Conservation (phyloP, 2,113 vertebrate genomes). For the Emydura subglobosa region DNA sequence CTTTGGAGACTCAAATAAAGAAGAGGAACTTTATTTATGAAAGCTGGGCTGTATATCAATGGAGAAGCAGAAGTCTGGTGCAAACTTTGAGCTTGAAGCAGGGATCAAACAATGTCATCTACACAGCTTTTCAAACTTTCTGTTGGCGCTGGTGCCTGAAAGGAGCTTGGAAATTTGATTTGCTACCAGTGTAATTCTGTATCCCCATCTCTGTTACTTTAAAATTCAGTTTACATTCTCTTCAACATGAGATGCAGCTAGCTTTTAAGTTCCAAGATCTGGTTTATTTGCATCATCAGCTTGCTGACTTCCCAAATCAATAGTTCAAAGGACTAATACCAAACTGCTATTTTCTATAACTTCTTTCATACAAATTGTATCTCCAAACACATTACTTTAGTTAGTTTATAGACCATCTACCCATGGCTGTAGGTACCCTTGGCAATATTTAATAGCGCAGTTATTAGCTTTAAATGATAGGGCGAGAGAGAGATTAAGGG, state of each 20-base stretch:
- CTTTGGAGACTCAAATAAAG: background rate
- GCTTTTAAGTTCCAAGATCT: conserved; percentile 20
- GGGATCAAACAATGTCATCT: conserved; percentile 33
- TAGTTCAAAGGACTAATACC: background rate
- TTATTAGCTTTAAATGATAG: background rate
- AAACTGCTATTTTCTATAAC: background rate
- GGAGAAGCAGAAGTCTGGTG: background rate
- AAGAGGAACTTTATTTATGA: background rate
- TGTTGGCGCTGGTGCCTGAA: background rate
- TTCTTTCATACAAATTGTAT: background rate
- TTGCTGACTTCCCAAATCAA: conserved; percentile 16
- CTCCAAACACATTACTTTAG: background rate
- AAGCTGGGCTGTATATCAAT: background rate
- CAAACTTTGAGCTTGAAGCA: conserved; percentile 17
- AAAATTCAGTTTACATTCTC: conserved; percentile 41
- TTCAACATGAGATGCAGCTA: background rate
- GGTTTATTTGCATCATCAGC: conserved; percentile 38
- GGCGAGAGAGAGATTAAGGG: background rate
- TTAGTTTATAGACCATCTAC: background rate
- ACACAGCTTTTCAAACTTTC: conserved; percentile 29
- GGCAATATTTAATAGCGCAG: background rate
- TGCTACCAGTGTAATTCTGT: background rate
- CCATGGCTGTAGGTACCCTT: background rate
- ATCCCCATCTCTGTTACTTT: background rate
- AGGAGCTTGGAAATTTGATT: conserved; percentile 37